Base-by-base conservation (phyloP, 2,113 vertebrate species). In the Xiphophorus hellerii region DNA sequence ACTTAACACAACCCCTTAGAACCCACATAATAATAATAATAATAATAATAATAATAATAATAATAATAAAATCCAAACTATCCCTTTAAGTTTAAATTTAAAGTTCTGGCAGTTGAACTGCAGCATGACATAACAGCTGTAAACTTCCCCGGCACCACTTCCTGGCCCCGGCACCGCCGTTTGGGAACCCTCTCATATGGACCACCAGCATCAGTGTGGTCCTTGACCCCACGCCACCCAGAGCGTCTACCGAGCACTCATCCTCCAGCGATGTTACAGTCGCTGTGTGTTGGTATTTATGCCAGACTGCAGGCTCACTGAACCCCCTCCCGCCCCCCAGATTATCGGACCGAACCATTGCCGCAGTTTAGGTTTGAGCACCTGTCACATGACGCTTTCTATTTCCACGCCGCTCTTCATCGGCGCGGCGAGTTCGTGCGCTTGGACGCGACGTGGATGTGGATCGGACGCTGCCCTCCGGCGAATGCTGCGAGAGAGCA, bases 311-410 rank as follows among this genome's bases (percentile, higher is more conserved):
- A 93, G 20, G 91, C 92, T 88, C 83, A 12, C 71, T 33, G 82
- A 71, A 83, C 68, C 90, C 86, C 82, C 88, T 90, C 35, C 0
- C 2, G 0, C 35, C 35, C 90, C 87, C 82, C 87, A 92, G 91
- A 87, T 94, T 92, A 94, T 67, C 85, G 92, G 95, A 92, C 83
- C 84, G 66, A 95, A 95, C 93, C 94, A 94, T 92, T 94, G 66
- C 71, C 39, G 87, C 82, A 77, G 84, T 87, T 84, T 75, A 80
- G 91, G 89, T 90, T 91, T 78, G 60, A 84, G 83, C 90, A 93
- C 90, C 91, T 94, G 92, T 93, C 93, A 94, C 89, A 88, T 88
- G 86, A 82, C 76, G 69, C 72, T 51, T 65, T 65, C 9, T 70
- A 29, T 28, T 69, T 6, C n/a, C 66, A 37, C 60, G 87, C 30